phyloP scores from a whole-genome alignment of 92 coral and sea anemone species.

The Palythoa caribaeorum region DNA sequence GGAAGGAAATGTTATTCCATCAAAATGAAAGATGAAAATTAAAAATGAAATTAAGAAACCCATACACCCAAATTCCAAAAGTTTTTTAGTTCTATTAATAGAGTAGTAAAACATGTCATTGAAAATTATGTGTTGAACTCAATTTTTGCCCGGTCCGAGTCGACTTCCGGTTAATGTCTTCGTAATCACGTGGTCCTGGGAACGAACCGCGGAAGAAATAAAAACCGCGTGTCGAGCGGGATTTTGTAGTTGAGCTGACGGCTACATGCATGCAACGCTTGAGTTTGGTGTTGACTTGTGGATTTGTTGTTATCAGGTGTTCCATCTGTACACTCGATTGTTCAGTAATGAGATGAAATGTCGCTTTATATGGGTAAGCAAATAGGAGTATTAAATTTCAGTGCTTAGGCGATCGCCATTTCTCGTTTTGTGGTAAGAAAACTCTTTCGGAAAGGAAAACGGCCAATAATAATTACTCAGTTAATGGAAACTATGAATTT shows the following conservation, averaged over 20 bases:
- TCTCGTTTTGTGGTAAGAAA: neutral
- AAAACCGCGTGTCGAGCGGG: neutral
- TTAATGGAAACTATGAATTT: neutral
- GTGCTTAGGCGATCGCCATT: neutral
- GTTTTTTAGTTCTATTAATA: too few relatives aligned
- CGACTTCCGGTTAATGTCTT: neutral
- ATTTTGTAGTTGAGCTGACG: neutral
- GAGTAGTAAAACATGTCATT: too few relatives aligned
- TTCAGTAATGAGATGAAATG: neutral
- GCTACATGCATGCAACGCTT: neutral
- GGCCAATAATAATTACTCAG: neutral
- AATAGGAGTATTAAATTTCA: neutral
- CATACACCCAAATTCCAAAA: too few relatives aligned
- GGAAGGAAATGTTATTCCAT: too few relatives aligned
- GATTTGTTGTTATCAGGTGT: neutral
- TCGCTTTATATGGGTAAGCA: neutral
- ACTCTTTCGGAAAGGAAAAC: neutral
- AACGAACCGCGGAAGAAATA: slow-evolving; percentile 15
- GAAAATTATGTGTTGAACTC: neutral
- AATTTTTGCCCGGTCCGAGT: neutral
- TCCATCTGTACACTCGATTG: neutral
- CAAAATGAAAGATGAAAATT: too few relatives aligned
- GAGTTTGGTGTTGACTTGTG: neutral
- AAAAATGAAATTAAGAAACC: too few relatives aligned
- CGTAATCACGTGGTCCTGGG: neutral